Base-by-base conservation (phyloP, 2,113 vertebrate species). In the Pachypanchax playfairii region DNA sequence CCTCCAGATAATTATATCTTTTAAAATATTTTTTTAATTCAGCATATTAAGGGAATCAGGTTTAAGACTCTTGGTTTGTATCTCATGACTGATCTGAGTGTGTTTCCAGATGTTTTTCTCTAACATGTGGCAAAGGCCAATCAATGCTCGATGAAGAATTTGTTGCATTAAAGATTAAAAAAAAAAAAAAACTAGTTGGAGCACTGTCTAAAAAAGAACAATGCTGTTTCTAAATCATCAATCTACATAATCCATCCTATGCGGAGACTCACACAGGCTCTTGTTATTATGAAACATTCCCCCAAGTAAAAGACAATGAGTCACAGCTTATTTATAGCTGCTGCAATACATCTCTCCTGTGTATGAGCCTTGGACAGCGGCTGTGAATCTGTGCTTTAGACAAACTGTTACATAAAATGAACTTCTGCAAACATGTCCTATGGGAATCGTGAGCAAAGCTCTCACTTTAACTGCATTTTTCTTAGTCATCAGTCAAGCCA, bases 321-420 rank as follows among this genome's bases (percentile, higher is more conserved):
- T 90, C 83, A 87, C 50, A 15, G 55, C 24, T 79, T 87, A 88
- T 90, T 86, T 85, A 76, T 89, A 85, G 76, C 58, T 21, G 8
- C 70, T 15, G 60, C 80, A 41, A 73, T 74, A 70, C 79, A 84
- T 87, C 84, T 65, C 65, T 51, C 24, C 50, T 73, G 73, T 71
- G 79, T 65, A 43, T 58, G 46, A 49, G 66, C n/a, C 56, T 25
- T 5, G 25, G 61, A 54, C 24, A 26, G 53, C 29, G 54, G 52
- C 73, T 39, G 44, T 38, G 51, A 38, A 49, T 81, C 47, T 68
- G 74, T 21, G 63, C 56, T 80, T 80, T 70, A 73, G 59, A 79
- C 52, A 25, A 65, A 56, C 53, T 70, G 49, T 88, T 85, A 83
- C 66, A 68, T 83, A 84, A 83, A 29, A 77, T 24, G 56, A 20